Conservation (phyloP, 2,797 vertebrate genomes). For the Poecile montanus region DNA sequence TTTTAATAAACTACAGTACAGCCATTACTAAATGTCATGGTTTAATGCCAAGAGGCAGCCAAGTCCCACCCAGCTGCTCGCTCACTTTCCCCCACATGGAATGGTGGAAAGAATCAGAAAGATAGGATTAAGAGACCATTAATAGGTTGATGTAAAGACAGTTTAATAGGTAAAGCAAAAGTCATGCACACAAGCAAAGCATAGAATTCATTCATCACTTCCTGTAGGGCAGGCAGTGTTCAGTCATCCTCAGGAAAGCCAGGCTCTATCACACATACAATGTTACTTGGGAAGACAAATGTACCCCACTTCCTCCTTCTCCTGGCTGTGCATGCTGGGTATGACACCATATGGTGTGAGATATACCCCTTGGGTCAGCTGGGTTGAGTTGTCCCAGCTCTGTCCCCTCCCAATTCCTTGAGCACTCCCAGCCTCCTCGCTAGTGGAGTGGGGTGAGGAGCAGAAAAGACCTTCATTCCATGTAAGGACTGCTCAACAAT, state of each 20-base stretch:
- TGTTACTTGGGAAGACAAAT: accelerated
- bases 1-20: background rate
- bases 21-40: background rate
- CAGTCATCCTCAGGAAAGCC: background rate
- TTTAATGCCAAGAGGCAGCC: background rate
- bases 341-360: accelerated
- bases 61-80: background rate
- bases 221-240: background rate
- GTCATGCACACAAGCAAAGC: accelerated
- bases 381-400: background rate
- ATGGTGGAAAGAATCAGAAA: background rate
- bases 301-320: accelerated
- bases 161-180: background rate
- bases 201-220: background rate
- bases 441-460: background rate
- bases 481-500: background rate
- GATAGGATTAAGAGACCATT: background rate
- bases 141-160: background rate
- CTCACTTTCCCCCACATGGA: background rate
- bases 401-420: background rate
- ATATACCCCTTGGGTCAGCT: background rate
- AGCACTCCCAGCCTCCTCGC: accelerated
- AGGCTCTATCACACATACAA: accelerated
- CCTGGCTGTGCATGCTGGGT: background rate
- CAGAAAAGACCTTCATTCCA: background rate